phyloP scores from a whole-genome alignment of 2,797 vertebrate species.

The Cryptoprocta ferox region DNA sequence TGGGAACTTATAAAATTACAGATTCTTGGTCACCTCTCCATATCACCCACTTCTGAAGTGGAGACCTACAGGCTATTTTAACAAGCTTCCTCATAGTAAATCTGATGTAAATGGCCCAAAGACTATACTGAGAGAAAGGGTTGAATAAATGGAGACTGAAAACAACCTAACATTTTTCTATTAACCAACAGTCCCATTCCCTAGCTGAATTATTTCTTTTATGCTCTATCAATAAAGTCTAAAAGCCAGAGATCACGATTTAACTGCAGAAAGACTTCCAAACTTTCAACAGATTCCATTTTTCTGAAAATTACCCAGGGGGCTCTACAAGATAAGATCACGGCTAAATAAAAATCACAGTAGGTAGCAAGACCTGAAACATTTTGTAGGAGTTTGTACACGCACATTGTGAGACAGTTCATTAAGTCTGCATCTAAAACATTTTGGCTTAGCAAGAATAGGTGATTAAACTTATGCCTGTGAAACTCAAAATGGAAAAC shows the following conservation, averaged over 20 bases:
- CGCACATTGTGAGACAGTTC: conserved; percentile 6
- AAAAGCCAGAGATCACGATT: conserved; percentile 46
- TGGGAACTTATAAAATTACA: background rate
- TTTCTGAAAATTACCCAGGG: conserved; percentile 39
- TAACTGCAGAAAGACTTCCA: background rate
- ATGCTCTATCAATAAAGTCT: background rate
- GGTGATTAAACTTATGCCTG: conserved; percentile 27
- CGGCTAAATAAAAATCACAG: conserved; percentile 48
- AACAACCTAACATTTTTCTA: background rate
- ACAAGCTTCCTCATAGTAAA: background rate
- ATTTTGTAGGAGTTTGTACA: conserved; percentile 31
- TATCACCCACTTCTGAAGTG: background rate
- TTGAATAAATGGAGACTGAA: background rate
- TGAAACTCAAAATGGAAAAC: conserved; percentile 4
- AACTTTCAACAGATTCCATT: background rate
- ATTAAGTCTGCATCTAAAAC: conserved; percentile 47
- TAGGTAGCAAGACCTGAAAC: background rate
- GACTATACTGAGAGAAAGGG: background rate
- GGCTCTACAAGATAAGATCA: conserved; percentile 3
- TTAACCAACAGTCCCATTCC: background rate
- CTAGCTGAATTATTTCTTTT: conserved; percentile 31
- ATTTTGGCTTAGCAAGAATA: conserved; percentile 42
- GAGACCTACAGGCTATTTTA: background rate
- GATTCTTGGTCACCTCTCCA: background rate
- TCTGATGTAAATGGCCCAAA: background rate